Evolutionary conservation across 2,113 vertebrate species (phyloP), one percentile per base, ranked within the genome.

Genomic region (Istiophorus platypterus): DNA sequence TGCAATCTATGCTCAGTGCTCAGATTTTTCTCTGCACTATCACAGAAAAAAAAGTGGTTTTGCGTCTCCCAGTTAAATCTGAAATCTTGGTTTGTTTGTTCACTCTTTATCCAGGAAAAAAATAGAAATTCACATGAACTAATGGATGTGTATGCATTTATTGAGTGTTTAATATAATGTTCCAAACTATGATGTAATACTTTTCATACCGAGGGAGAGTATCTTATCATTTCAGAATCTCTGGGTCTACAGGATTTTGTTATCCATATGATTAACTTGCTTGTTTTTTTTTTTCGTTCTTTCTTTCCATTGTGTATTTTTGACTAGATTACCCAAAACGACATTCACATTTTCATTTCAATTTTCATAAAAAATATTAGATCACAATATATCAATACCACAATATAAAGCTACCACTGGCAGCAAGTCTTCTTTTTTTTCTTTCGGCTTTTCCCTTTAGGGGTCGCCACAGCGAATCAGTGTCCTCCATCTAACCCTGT

Each of bases 1-100:
- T 49, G 51, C 24, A 78, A 49, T 49, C 70, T 62, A 56, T 45
- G 27, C 37, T 81, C 54, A 64, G 71, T 59, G 47, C 57, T 47
- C 42, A 66, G 41, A 82, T 64, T 15, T 57, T 66, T 62, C 49
- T 72, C 45, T 70, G 58, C 54, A 64, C 10, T 9, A 9, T 47
- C 51, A 51, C 4, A 0, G 54, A 18, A 59, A 61, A 82, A 70
- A 41, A 73, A 58, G 18, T 63, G 56, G 52, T 70, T 80, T 59
- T 54, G 34, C 78, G 51, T 78, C 15, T 64, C 42, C 52, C 45
- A 31, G 6, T 49, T 62, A 41, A 76, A 58, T 81, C 64, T 34
- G n/a, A 42, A 42, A 22, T 51, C 22, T 22, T 51, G 20, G 12
- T 42, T 51, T 54, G n/a, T 24, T 52, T 52, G 7, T 52, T 52